Evolutionary conservation across 2,113 vertebrate species (phyloP).

Genomic region (Bos taurus): DNA sequence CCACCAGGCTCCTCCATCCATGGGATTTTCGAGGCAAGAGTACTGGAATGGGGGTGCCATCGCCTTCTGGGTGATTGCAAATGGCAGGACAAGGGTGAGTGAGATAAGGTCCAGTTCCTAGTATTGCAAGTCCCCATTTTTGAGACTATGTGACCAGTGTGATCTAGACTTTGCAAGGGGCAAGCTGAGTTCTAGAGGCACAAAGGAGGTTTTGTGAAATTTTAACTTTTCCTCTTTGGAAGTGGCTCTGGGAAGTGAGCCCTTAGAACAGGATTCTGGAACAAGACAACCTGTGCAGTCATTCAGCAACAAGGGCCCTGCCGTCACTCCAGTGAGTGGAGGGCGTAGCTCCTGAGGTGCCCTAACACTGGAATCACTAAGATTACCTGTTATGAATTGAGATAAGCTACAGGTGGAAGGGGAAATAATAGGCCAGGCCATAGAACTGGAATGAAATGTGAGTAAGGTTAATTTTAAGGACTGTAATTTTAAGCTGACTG

Average conservation of each 20-base stretch:
- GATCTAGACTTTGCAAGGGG: neutral
- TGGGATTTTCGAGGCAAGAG: no score
- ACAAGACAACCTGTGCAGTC: neutral
- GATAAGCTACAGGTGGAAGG: neutral
- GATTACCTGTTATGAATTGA: neutral
- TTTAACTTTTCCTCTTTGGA: neutral
- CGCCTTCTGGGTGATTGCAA: neutral
- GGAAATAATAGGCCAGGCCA: neutral
- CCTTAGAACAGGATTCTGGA: neutral
- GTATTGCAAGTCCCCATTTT: neutral
- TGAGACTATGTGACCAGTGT: neutral
- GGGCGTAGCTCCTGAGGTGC: neutral
- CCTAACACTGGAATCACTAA: neutral
- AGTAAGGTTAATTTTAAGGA: neutral
- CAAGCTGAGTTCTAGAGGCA: neutral
- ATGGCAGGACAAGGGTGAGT: neutral
- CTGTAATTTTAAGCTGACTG: neutral
- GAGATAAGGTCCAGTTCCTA: neutral
- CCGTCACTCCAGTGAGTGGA: neutral
- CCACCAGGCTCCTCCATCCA: no score
- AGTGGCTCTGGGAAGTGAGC: neutral
- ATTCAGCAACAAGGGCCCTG: neutral
- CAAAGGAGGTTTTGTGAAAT: neutral
- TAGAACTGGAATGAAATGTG: neutral
- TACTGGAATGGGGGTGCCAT: no score